Conservation (phyloP, 2,113 vertebrate species). For the Ochotona princeps region DNA sequence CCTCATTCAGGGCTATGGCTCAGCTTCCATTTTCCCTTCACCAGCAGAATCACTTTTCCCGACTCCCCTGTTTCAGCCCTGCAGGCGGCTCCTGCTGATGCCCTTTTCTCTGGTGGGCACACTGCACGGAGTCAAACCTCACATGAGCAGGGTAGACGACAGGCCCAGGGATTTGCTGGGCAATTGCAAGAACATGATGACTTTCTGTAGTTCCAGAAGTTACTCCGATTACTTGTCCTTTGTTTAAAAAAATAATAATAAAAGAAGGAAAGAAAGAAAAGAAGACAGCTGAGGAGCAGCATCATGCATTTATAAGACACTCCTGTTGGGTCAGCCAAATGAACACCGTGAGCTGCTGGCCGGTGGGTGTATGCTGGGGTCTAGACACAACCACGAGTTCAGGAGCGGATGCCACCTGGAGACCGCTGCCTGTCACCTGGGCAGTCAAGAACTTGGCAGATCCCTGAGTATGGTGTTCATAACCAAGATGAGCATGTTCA, state of each 20-base stretch:
- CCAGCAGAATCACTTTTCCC: background rate
- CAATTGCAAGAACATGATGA: background rate
- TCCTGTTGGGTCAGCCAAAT: background rate
- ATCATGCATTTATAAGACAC: conserved; percentile 14
- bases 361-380: background rate
- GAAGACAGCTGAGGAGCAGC: background rate
- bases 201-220: background rate
- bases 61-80: background rate
- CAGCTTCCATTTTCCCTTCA: background rate
- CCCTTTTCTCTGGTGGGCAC: conserved; percentile 41
- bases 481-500: conserved; percentile 49
- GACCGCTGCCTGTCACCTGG: conserved; percentile 43
- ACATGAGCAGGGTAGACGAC: background rate
- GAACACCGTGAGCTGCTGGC: background rate
- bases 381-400: conserved; percentile 23
- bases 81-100: background rate
- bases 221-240: conserved; percentile 31
- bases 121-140: conserved; percentile 33
- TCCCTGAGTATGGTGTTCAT: conserved; percentile 33
- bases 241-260: background rate
- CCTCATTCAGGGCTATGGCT: background rate
- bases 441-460: background rate
- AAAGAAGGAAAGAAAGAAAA: background rate
- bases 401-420: background rate
- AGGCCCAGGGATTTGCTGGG: background rate